Evolutionary conservation across 1,140 invertebrate genomes (phyloP).

Genomic region (Phortica variegata): DNA sequence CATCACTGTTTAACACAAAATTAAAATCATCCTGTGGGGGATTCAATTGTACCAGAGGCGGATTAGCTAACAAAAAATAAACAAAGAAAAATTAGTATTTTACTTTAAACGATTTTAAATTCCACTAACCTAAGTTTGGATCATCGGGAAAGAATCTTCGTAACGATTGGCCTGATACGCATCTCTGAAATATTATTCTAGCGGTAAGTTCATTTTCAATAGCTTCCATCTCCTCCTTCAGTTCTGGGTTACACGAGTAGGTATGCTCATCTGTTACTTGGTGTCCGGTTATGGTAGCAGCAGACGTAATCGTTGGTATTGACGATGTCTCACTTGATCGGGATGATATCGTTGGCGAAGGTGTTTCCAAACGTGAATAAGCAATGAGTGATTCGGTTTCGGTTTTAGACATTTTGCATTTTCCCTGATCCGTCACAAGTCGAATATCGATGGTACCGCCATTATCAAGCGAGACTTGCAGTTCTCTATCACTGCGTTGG

Average conservation of each 20-base stretch:
- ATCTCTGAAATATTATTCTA: slow-evolving; percentile 49
- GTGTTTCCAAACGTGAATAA: slow-evolving; percentile 36
- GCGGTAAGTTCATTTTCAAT: slow-evolving; percentile 47
- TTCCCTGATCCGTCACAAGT: slow-evolving; percentile 47
- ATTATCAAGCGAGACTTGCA: slow-evolving; percentile 44
- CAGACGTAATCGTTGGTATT: neutral
- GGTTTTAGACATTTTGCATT: slow-evolving; percentile 32
- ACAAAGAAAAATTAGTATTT: neutral
- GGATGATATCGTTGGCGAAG: slow-evolving; percentile 37
- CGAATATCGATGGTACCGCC: slow-evolving; percentile 51
- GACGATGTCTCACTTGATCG: slow-evolving; percentile 36
- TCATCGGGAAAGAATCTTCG: slow-evolving; percentile 50
- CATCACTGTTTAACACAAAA: slow-evolving; percentile 45
- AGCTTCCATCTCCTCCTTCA: slow-evolving; percentile 45
- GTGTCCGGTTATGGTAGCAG: slow-evolving; percentile 27
- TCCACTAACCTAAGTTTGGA: slow-evolving; percentile 40
- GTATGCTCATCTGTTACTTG: slow-evolving; percentile 49
- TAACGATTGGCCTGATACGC: slow-evolving; percentile 39
- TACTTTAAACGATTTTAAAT: neutral
- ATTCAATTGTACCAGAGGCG: slow-evolving; percentile 46
- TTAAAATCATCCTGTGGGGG: slow-evolving; percentile 51
- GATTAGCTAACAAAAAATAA: slow-evolving; percentile 37
- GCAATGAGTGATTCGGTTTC: slow-evolving; percentile 26
- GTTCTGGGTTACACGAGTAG: slow-evolving; percentile 46
- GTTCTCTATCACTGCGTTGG: slow-evolving; percentile 27